Base-by-base conservation (phyloP, 2,888 invertebrate genomes). In the Drepanosiphum platanoidis region DNA sequence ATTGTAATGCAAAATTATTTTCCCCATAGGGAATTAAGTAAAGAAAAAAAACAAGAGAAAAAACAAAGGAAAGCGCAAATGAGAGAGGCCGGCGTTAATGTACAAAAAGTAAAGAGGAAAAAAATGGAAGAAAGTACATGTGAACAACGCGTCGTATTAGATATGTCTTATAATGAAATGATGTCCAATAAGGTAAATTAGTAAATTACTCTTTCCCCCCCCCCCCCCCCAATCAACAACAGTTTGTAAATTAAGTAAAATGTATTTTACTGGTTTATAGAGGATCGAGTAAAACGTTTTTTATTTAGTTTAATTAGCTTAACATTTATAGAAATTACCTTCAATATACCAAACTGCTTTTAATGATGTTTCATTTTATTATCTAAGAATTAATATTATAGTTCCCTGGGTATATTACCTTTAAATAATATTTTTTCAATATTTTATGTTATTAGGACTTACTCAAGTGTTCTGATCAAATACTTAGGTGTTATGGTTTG, bases 111-210 rank as follows among this genome's bases (percentile, higher is more conserved):
- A 39, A 97, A 96, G 90, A 91, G 91, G 88, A 93, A 93, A 89
- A 94, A 92, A 89, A 92, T 94, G 91, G 92, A 92, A 70, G 92
- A 92, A 87, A 93, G 94, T 86, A 91, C 91, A 79, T 94, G 94
- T 89, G 93, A 93, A 90, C 92, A 93, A 82, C 92, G 92, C 82
- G 91, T 98, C 27, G 94, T 94, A 27, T 93, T 99, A 87, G 98
- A 99, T 89, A 93, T 97, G 89, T 95, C 96, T 89, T 98, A 97
- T 90, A 97, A 97, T 89, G 92, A 95, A 87, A 91, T 96, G 78
- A 99, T 99, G 98, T 94, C 78, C 52, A 74, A 86, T 30, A 88
- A 88, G 86, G 88, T 88, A 83, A 86, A 66, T 42, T 74, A 72
- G 30, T 72, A 42, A 11, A 42, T 81, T 70, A 18, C 27, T 61